Evolutionary conservation across 2,113 vertebrate species (phyloP), one percentile per base, ranked within the genome.

Genomic region (Castor canadensis): DNA sequence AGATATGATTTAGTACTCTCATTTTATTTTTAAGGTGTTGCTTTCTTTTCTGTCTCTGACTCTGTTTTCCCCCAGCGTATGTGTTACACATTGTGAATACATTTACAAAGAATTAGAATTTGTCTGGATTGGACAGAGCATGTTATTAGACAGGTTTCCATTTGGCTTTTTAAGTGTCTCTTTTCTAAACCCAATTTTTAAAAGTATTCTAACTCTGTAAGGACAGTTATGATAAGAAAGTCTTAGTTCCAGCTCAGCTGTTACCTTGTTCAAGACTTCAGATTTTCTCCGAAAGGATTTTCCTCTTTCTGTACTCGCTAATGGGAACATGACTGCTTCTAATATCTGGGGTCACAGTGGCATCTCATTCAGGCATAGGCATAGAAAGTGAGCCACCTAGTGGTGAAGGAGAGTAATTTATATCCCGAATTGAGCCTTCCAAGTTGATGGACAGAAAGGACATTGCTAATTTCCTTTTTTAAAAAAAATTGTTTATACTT

Each of bases 371-470:
- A 77, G 64, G 47, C 67, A 94, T 98, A 93, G 85, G 52, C 60
- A 86, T 91, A 95, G n/a, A 93, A 22, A 40, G 95, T 98, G 98
- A 98, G 98, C 98, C 98, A 98, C 97, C 98, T 96, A 87, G 97
- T 98, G 98, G 98, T 97, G 24, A 67, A n/a, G 76, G 40, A 7
- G 43, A 96, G 93, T 73, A 96, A 92, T 76, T 89, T 58, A 28
- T 69, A 72, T 76, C 89, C 56, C 71, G 40, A 35, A 24, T 67
- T 43, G 26, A 77, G 22, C 11, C 22, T 88, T 81, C 10, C 30
- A 87, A 58, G 58, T 38, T 81, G 77, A 75, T 43, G 60, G 35
- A 62, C 2, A 19, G 26, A 54, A 32, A 35, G 32, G 20, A 24
- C 11, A 24, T 40, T 35, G 49, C 13, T 81, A 40, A 81, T 87